Conservation (phyloP, 2,888 invertebrate genomes). For the Willowsia nigromaculata region DNA sequence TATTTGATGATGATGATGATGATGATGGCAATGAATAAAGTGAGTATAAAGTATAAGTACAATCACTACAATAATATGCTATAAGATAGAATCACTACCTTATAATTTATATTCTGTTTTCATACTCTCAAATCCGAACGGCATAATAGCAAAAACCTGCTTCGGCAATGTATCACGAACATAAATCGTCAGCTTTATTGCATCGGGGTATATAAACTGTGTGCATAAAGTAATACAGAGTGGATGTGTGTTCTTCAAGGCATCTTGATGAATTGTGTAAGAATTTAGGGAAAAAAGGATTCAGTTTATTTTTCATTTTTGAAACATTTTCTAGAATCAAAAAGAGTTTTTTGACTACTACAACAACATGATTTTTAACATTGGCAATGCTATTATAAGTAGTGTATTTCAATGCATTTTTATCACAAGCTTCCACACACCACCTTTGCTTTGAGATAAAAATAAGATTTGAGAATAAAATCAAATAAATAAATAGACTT, state of each 20-base stretch:
- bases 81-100: neutral
- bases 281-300: too few species aligned
- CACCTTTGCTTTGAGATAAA: too few species aligned
- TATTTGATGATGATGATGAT: neutral
- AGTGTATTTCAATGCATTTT: too few species aligned
- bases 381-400: too few species aligned
- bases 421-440: too few species aligned
- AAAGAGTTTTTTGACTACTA: too few species aligned
- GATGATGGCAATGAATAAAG: neutral
- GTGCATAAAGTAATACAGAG: neutral
- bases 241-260: neutral
- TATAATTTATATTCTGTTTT: slow-evolving; percentile 52
- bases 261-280: too few species aligned
- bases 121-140: slow-evolving; percentile 28
- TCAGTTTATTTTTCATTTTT: too few species aligned
- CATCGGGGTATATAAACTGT: neutral
- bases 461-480: neutral
- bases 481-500: neutral
- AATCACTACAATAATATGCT: neutral
- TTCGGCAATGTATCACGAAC: slow-evolving; percentile 18
- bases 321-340: too few species aligned
- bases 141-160: neutral
- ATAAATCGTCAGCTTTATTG: slow-evolving; percentile 54
- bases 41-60: neutral
- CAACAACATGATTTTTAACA: too few species aligned